These are phyloP conservation scores for Drosophila chauvacae DNA, from an alignment of 1,140 invertebrate species.

Conservation along the genomic window DNA sequence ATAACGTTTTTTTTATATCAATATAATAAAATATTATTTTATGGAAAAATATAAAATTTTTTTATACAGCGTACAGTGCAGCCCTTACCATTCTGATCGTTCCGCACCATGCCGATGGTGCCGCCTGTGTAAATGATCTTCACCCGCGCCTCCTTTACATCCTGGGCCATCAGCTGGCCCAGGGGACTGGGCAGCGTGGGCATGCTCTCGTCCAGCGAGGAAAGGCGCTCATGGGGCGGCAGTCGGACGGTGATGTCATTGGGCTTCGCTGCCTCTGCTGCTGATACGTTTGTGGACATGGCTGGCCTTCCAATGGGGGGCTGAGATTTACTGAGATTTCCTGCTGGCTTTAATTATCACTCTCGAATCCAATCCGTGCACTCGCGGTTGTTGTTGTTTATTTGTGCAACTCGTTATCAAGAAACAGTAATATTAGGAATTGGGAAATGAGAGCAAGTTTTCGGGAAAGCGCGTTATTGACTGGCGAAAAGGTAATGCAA, in stretches of 20 bases:
- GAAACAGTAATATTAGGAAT: neutral
- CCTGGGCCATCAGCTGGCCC: conserved; percentile 64
- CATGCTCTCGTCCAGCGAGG: no score
- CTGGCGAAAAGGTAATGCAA: conserved; percentile 26
- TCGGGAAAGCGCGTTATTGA: conserved; percentile 31
- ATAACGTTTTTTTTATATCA: no score
- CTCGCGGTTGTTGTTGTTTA: conserved; percentile 12
- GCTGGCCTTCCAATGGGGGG: neutral
- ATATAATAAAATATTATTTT: no score
- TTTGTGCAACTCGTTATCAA: conserved; percentile 62
- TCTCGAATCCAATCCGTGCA: conserved; percentile 10
- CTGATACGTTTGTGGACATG: conserved; percentile 33
- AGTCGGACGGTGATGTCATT: no score
- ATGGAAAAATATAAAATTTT: no score
- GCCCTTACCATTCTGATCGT: conserved; percentile 88
- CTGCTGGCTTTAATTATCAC: conserved; percentile 17
- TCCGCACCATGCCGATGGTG: conserved; percentile 94
- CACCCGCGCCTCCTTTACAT: conserved; percentile 86
- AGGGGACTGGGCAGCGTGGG: no score
- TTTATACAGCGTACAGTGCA: no score
- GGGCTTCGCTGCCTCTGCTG: conserved; percentile 6
- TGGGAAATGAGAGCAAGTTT: neutral
- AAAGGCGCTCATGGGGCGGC: no score
- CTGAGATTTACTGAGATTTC: neutral
- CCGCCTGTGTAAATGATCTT: conserved; percentile 94